A percentile compares a stretch with the other conserved stretches of the same genome.
Evolutionary conservation across 2,888 invertebrate genomes (phyloP).

Genomic region (Leptura quadrifasciata): DNA sequence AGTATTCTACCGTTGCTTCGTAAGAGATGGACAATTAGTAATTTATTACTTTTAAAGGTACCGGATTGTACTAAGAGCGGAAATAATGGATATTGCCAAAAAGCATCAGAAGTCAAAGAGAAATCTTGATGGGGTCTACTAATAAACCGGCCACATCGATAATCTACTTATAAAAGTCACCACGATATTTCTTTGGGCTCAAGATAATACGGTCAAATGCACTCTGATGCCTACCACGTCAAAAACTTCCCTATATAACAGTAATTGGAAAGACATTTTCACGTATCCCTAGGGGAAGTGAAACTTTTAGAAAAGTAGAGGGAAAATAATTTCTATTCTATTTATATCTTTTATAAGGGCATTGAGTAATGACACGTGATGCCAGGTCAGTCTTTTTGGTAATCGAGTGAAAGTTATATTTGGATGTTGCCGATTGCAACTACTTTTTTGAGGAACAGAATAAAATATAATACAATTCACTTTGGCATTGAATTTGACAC

Average conservation of each 20-base stretch:
- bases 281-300: background rate
- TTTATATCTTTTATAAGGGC: background rate
- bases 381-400: background rate
- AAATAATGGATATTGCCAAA: background rate
- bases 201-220: background rate
- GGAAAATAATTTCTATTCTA: background rate
- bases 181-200: constrained; percentile 3
- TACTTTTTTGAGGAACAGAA: no score
- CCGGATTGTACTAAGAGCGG: no score
- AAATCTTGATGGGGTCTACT: background rate
- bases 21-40: no score
- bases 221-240: background rate
- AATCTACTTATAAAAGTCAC: constrained; percentile 6
- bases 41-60: no score
- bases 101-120: background rate
- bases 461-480: no score
- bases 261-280: background rate
- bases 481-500: no score
- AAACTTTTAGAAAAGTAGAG: background rate
- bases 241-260: constrained; percentile 1
- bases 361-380: background rate
- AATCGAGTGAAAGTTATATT: background rate
- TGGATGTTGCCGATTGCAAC: no score
- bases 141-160: background rate
- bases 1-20: no score